A percentile compares a stretch with the other conserved stretches of the same genome.
These are phyloP conservation scores for Drosophila varians DNA, from an alignment of 1,140 invertebrate genomes.

Conservation along the genomic window DNA sequence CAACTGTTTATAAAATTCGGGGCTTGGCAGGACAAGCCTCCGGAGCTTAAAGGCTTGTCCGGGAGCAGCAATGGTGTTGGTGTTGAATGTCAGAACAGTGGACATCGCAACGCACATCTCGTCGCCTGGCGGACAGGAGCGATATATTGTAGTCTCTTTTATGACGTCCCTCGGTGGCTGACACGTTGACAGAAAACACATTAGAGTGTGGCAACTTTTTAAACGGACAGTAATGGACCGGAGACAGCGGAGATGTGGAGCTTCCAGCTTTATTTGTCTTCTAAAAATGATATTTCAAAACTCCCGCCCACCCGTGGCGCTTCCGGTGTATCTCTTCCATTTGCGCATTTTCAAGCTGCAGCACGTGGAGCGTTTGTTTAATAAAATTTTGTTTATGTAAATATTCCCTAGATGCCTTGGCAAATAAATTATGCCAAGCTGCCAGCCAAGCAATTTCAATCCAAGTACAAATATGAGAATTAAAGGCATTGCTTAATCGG, in stretches of 20 bases:
- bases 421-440: conserved; percentile 46
- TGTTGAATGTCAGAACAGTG: conserved; percentile 20
- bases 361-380: not conserved
- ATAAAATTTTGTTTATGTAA: conserved; percentile 20
- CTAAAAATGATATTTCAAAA: not conserved
- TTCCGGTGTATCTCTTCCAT: not conserved
- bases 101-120: conserved; percentile 15
- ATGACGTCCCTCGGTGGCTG: conserved; percentile 9
- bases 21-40: conserved; percentile 21
- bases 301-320: not conserved
- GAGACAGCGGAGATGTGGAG: conserved; percentile 6
- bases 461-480: conserved; percentile 31
- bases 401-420: conserved; percentile 16
- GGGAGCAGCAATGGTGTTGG: conserved; percentile 2
- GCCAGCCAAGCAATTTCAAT: conserved; percentile 22
- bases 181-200: conserved; percentile 33
- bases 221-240: conserved; percentile 11
- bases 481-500: conserved; percentile 43
- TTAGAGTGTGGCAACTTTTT: conserved; percentile 30
- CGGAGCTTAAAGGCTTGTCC: conserved; percentile 34
- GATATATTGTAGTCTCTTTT: conserved; percentile 12
- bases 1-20: conserved; percentile 25
- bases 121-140: not conserved
- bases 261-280: conserved; percentile 9
- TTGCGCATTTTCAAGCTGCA: not conserved